Percentiles rank a stretch among this genome's conserved stretches.
phyloP scores from a whole-genome alignment of 2,797 vertebrate genomes.

The Tadarida brasiliensis region DNA sequence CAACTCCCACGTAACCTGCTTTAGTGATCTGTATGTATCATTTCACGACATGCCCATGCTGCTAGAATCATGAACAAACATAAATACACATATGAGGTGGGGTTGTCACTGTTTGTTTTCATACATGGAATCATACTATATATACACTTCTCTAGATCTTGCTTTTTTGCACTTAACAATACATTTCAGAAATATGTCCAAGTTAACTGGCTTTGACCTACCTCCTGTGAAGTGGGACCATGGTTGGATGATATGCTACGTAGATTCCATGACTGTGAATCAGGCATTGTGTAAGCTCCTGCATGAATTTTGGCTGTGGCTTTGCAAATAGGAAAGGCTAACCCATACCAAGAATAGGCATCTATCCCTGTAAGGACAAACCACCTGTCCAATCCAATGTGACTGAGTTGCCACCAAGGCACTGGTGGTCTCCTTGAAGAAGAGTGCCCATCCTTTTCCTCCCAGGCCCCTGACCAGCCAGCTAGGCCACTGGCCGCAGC shows the following conservation, averaged over 20 bases:
- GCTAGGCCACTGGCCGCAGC: background rate
- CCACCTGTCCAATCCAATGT: background rate
- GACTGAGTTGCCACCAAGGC: background rate
- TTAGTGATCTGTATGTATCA: background rate
- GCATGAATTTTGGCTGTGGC: background rate
- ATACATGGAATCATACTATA: background rate
- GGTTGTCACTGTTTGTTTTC: background rate
- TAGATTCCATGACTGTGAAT: background rate
- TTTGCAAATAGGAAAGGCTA: background rate
- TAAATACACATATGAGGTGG: background rate
- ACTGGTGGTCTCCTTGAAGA: background rate
- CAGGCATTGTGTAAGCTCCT: background rate
- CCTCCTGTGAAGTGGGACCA: background rate
- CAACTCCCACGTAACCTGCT: background rate
- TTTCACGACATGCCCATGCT: background rate
- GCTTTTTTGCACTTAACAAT: background rate
- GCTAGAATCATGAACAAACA: background rate
- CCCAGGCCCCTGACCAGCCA: background rate
- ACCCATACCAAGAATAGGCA: background rate
- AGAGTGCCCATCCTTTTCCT: background rate
- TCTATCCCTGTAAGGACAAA: background rate
- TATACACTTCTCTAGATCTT: background rate
- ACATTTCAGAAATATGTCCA: background rate
- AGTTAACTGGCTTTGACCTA: background rate
- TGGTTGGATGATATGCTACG: background rate